Evolutionary conservation across 2,797 vertebrate genomes (phyloP), one percentile per base, ranked within the genome.

Genomic region (Cyprinella venusta): DNA sequence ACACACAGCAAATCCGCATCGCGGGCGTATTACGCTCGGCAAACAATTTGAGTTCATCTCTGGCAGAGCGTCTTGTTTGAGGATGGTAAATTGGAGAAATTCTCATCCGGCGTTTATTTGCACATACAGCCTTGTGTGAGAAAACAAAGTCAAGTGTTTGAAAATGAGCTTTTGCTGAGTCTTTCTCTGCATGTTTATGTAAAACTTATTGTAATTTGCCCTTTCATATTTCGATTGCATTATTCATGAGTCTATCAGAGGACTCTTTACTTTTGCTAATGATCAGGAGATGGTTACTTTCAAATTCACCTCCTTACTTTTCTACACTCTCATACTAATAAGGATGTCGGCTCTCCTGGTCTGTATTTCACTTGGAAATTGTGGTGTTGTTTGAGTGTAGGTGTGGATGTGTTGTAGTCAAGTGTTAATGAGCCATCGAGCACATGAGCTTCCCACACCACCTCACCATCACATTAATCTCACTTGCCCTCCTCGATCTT

Each of bases 341-440:
- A 24, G 56, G 56, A 30, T 71, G 38, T 48, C 15, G 45, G 15
- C 16, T 16, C 45, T 48, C 15, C 68, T 24, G 12, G 24, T 71
- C n/a, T 79, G 15, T 59, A 1, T 59, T 50, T 52, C 5, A 18
- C 12, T 76, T 26, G 52, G 26, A 54, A 76, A 76, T 85, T 69
- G 21, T 26, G 24, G 64, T 3, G 30, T 70, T 63, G 10, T 56
- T 65, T 45, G 1, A 42, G 30, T 64, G 56, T 54, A 70, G 42
- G 69, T 69, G 69, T 21, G 48, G 7, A 61, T 63, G 38, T 40
- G n/a, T 36, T 56, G 15, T 36, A 33, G 38, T 81, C 85, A 82
- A 56, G 68, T 48, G 86, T 42, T 89, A 88, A 90, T 91, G 89
- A 90, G 86, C 80, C 54, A 48, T 42, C 63, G 24, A 75, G 70